Evolutionary conservation across 2,797 vertebrate species (phyloP).

Genomic region (Microhierax caerulescens): DNA sequence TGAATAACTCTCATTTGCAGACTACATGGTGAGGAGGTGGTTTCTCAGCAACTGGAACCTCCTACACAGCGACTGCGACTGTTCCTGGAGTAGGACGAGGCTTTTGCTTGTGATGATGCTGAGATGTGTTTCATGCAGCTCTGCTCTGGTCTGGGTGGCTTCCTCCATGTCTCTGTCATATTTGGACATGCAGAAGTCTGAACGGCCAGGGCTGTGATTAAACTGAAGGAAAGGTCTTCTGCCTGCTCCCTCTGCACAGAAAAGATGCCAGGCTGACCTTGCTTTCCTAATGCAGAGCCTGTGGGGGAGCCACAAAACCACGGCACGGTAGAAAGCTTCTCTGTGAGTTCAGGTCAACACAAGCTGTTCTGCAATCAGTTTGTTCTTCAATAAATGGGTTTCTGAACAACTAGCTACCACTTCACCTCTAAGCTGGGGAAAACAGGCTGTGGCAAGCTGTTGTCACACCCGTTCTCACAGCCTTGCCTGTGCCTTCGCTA

Average conservation of each 20-base stretch:
- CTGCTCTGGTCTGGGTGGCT: not conserved
- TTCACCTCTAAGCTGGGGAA: not conserved
- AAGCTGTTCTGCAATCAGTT: not conserved
- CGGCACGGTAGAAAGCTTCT: not conserved
- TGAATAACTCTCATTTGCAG: slow-evolving; percentile 44
- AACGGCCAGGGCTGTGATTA: accelerated
- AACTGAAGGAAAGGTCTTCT: not conserved
- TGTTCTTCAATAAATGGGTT: not conserved
- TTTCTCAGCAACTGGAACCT: slow-evolving; percentile 55
- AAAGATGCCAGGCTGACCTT: not conserved
- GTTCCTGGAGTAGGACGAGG: not conserved
- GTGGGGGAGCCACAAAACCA: not conserved
- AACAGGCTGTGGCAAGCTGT: not conserved
- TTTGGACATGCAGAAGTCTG: not conserved
- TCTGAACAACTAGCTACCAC: not conserved
- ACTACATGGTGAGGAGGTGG: slow-evolving; percentile 22
- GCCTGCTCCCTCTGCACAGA: not conserved
- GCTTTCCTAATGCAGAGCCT: not conserved
- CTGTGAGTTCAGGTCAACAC: not conserved
- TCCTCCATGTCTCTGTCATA: not conserved
- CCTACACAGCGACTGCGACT: not conserved
- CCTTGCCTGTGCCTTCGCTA: accelerated
- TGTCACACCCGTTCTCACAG: not conserved
- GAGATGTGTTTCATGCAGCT: not conserved
- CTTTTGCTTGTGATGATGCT: not conserved